These are phyloP conservation scores for Meles meles DNA, from an alignment of 2,113 vertebrate species.

Conservation along the genomic window DNA sequence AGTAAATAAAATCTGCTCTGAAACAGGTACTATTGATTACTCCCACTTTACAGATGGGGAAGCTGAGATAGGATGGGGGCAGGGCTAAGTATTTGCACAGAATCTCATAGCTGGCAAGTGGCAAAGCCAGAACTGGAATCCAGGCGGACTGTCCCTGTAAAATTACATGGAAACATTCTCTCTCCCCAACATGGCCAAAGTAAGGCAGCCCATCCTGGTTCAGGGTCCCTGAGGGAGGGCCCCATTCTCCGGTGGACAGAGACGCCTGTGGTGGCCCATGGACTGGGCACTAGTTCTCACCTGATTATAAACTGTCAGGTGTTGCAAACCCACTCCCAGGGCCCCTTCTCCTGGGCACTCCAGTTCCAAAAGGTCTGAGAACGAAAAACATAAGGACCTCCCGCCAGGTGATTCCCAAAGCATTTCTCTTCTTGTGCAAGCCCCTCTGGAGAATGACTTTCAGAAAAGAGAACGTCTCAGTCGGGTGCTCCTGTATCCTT, in stretches of 20 bases:
- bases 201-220: background rate
- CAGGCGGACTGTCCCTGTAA: background rate
- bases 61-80: background rate
- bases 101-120: background rate
- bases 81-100: background rate
- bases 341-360: background rate
- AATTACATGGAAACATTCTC: background rate
- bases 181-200: background rate
- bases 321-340: background rate
- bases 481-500: background rate
- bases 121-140: background rate
- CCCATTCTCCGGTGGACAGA: no score
- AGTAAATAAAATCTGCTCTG: background rate
- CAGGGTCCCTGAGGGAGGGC: background rate
- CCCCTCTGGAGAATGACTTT: background rate
- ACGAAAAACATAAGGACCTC: background rate
- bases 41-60: background rate
- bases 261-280: background rate
- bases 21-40: background rate
- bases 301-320: background rate
- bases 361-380: background rate
- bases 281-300: background rate
- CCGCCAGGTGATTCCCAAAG: background rate
- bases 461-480: background rate
- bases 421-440: background rate